Conservation (phyloP, 2,888 invertebrate genomes). For the Rapana venosa region DNA sequence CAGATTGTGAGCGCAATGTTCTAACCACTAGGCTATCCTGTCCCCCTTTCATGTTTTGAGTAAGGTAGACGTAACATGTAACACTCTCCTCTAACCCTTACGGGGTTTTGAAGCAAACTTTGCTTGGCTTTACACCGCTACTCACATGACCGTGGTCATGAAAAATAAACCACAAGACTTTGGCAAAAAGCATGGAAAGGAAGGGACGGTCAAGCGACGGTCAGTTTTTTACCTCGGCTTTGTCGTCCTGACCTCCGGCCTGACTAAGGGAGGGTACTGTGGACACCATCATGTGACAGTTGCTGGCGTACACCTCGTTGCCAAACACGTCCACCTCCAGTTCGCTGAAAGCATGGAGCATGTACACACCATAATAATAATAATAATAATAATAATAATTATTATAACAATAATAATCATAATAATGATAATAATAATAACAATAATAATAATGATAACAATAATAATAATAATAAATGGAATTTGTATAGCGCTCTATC, state of each 20-base stretch:
- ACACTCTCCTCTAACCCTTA: too few species aligned
- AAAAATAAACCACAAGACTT: too few species aligned
- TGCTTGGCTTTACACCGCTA: too few species aligned
- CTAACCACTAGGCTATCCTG: too few species aligned
- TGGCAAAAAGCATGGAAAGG: not conserved
- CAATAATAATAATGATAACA: not conserved
- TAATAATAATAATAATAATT: not conserved
- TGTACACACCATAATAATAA: not conserved
- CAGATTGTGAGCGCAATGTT: too few species aligned
- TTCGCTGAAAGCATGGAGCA: slow-evolving; percentile 57
- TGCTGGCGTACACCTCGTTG: slow-evolving; percentile 71
- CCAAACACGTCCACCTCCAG: slow-evolving; percentile 70
- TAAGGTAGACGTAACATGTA: too few species aligned
- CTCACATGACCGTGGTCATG: too few species aligned
- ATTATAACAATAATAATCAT: not conserved
- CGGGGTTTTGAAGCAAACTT: too few species aligned
- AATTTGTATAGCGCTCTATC: not conserved
- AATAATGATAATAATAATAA: not conserved
- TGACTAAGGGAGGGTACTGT: slow-evolving; percentile 63
- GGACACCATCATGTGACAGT: slow-evolving; percentile 60
- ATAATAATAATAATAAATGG: not conserved
- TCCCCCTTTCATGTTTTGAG: too few species aligned
- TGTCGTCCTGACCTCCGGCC: slow-evolving; percentile 59
- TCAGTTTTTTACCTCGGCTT: slow-evolving; percentile 45
- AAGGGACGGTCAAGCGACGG: not conserved